phyloP scores from a whole-genome alignment of 2,797 vertebrate genomes.

The Paratrypauchen microcephalus region DNA sequence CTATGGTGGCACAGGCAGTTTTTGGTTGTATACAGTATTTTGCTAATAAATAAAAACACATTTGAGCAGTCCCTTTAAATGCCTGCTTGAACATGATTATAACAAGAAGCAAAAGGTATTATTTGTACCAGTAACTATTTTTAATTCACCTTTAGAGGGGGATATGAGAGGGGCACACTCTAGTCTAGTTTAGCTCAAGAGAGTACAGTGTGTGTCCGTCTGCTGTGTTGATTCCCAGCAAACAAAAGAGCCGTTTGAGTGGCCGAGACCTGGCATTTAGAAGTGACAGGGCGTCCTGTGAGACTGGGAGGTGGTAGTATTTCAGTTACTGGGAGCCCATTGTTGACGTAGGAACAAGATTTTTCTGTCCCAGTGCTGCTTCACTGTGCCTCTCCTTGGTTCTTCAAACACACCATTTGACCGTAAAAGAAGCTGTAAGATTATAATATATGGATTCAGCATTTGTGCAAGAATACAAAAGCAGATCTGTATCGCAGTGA shows the following conservation, averaged over 20 bases:
- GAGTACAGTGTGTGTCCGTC: slow-evolving; percentile 9
- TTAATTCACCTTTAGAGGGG: background rate
- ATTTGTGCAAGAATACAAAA: background rate
- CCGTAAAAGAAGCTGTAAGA: background rate
- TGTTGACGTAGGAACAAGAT: slow-evolving; percentile 50
- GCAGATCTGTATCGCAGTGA: background rate
- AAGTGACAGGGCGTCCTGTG: slow-evolving; percentile 19
- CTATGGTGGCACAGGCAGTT: background rate
- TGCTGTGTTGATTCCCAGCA: background rate
- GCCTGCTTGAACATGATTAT: background rate
- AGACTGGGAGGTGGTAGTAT: slow-evolving; percentile 25
- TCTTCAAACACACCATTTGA: background rate
- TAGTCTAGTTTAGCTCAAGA: background rate
- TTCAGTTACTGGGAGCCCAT: slow-evolving; percentile 45
- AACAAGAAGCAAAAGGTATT: background rate
- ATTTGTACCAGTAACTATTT: background rate
- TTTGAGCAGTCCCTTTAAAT: background rate
- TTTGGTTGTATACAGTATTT: background rate
- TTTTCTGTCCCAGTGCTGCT: slow-evolving; percentile 18
- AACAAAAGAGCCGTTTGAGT: background rate
- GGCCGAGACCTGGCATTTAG: slow-evolving; percentile 17
- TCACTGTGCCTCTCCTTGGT: slow-evolving; percentile 5
- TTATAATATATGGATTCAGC: background rate
- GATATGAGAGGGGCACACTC: background rate
- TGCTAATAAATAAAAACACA: background rate